Evolutionary conservation across 2,797 vertebrate species (phyloP).

Genomic region (Takifugu ocellatus): DNA sequence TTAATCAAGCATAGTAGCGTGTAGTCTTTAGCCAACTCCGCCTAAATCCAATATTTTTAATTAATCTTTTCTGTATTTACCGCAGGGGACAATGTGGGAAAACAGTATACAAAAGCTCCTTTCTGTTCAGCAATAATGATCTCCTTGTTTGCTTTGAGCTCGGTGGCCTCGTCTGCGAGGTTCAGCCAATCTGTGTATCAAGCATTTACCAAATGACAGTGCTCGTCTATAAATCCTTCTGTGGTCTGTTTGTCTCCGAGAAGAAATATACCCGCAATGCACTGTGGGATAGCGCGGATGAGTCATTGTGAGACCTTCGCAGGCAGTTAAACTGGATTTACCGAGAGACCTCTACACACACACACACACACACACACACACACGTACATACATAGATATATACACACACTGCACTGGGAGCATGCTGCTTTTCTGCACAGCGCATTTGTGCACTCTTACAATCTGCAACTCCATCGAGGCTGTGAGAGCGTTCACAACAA

Average conservation of each 20-base stretch:
- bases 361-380: neutral
- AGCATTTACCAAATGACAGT: constrained; percentile 3
- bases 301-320: constrained; percentile 47
- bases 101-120: too few relatives aligned
- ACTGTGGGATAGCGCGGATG: constrained; percentile 29
- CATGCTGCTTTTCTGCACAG: neutral
- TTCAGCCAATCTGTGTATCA: neutral
- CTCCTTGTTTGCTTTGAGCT: constrained; percentile 10
- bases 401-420: neutral
- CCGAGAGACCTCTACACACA: constrained; percentile 16
- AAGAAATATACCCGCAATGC: constrained; percentile 25
- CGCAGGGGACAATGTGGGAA: too few relatives aligned
- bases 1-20: too few relatives aligned
- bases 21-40: too few relatives aligned
- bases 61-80: too few relatives aligned
- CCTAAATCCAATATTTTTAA: too few relatives aligned
- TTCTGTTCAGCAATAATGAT: constrained; percentile 1
- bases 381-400: constrained; percentile 2
- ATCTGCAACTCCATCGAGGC: neutral
- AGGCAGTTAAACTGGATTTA: constrained; percentile 36
- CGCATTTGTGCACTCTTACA: too few relatives aligned
- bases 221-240: constrained; percentile 22
- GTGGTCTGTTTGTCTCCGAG: constrained; percentile 4
- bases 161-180: too few relatives aligned
- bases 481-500: constrained; percentile 2